Evolutionary conservation across 1,140 invertebrate species (phyloP).

Genomic region (Habropoda laboriosa): DNA sequence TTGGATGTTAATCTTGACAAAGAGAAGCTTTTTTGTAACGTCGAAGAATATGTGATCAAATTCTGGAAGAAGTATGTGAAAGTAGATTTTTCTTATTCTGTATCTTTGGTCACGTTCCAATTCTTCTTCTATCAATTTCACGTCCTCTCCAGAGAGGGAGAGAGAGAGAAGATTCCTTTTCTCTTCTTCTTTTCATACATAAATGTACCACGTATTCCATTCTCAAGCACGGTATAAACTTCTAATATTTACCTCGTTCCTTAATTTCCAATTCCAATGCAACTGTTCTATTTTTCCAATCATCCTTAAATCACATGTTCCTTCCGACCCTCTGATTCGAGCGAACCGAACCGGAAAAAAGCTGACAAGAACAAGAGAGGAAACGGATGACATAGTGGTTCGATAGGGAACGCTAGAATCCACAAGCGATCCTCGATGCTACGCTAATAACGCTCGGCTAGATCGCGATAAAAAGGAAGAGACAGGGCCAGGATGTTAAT

Average conservation of each 20-base stretch:
- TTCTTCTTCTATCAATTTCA: not conserved
- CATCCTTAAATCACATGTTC: no score
- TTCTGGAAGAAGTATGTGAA: not conserved
- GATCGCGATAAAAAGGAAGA: constrained; percentile 15
- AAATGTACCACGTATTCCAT: no score
- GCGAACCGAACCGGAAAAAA: not conserved
- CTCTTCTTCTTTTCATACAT: not conserved
- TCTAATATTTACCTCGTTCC: no score
- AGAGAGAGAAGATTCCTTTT: not conserved
- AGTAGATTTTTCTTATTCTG: not conserved
- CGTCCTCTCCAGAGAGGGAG: no score
- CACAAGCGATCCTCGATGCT: constrained; percentile 24
- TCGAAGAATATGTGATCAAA: not conserved
- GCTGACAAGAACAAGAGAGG: no score
- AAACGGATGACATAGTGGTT: constrained; percentile 1
- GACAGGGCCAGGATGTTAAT: constrained; percentile 17
- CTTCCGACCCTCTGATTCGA: no score
- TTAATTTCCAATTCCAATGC: not conserved
- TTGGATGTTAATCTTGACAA: no score
- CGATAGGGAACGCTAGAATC: constrained; percentile 14
- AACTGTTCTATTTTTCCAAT: not conserved
- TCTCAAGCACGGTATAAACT: no score
- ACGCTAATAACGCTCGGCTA: not conserved
- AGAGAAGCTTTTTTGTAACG: not conserved
- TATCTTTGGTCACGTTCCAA: constrained; percentile 1